Percentiles rank a stretch among this genome's conserved stretches.
These are phyloP conservation scores for Mellivora capensis DNA, from an alignment of 2,113 vertebrate species.

Conservation along the genomic window DNA sequence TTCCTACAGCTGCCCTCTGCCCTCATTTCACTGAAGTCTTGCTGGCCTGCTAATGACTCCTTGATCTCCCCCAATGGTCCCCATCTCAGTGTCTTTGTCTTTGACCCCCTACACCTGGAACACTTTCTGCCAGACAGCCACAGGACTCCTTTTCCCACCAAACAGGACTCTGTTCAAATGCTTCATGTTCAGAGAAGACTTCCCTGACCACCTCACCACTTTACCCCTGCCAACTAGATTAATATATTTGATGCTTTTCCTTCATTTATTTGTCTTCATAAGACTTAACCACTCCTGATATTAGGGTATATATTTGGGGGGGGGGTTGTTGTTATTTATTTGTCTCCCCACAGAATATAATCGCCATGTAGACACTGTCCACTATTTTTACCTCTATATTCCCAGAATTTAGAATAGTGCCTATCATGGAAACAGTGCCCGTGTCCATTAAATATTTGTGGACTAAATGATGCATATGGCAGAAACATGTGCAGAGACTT, in stretches of 20 bases:
- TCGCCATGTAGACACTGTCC: background rate
- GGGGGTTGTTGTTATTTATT: background rate
- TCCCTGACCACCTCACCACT: background rate
- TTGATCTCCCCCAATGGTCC: background rate
- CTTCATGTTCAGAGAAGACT: background rate
- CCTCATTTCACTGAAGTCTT: background rate
- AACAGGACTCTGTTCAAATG: background rate
- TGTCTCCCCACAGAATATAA: background rate
- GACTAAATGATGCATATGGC: background rate
- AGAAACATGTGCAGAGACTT: background rate
- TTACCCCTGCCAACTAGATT: accelerated
- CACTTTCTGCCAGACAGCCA: background rate
- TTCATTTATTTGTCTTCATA: background rate
- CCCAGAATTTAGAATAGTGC: background rate
- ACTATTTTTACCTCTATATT: background rate
- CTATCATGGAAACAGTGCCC: background rate
- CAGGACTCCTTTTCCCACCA: background rate
- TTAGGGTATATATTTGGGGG: accelerated
- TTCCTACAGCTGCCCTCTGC: background rate
- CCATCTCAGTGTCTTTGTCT: background rate
- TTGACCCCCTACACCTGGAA: background rate
- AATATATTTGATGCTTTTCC: background rate
- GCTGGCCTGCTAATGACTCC: background rate
- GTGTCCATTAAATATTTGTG: background rate
- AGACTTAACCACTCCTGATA: background rate